Base-by-base conservation (phyloP, 2,797 vertebrate species). In the Hemibagrus guttatus region DNA sequence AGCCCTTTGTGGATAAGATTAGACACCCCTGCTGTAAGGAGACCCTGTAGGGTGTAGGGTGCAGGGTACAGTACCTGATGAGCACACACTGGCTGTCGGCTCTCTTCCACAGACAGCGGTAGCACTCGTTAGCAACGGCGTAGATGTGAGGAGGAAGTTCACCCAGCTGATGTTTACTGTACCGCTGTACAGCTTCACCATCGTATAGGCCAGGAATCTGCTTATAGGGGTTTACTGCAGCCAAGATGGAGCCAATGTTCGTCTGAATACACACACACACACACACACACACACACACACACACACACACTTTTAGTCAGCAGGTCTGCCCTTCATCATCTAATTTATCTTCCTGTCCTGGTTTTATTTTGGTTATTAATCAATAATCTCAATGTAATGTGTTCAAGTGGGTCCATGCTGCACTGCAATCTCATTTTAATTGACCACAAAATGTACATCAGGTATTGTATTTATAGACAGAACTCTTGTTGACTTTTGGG, bases 51-150 rank as follows among this genome's bases (percentile, higher is more conserved):
- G 58, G 21, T 85, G 23, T 79, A 58, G 89, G 7, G 85, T 42
- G 63, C 4, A 76, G 16, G n/a, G 31, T 85, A 8, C 0, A 89
- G 93, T 86, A 97, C 97, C 97, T 98, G 91, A 98, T 98, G 87
- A 98, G 97, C 39, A 98, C 96, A 92, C 97, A 98, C 91, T 98
- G 97, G 93, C 97, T 98, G 96, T 98, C 97, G 1, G 96, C 95
- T 84, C 96, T 96, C 93, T 98, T 98, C 97, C 97, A 98, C 91
- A 98, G 93, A 93, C 97, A 98, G 95, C 97, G 93, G 95, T 98
- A 98, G 89, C 97, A 97, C 94, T 98, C 97, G 0, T 97, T 98
- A 91, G 97, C 97, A 0, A 97, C 96, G 17, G 97, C 97, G 23
- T 97, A 98, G 89, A 98, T 97, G 64, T 98, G 97, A 76, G 97